phyloP scores from a whole-genome alignment of 2,113 vertebrate genomes.

The Corythaixoides concolor region DNA sequence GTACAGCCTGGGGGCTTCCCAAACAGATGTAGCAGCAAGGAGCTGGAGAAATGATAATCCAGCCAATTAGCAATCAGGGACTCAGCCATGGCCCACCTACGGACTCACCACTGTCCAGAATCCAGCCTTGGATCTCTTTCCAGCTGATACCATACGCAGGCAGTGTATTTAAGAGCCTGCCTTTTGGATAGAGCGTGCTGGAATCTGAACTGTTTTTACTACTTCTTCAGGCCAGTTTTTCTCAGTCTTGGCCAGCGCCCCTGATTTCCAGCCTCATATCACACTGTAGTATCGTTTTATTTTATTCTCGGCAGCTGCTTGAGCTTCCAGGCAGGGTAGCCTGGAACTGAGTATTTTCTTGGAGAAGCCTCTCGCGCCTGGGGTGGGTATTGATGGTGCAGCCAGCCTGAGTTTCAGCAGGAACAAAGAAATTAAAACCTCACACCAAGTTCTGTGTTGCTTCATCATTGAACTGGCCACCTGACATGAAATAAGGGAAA shows the following conservation, averaged over 20 bases:
- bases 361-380: background rate
- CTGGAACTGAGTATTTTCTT: background rate
- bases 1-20: background rate
- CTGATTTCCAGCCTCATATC: slow-evolving; percentile 3
- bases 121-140: background rate
- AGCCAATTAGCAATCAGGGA: background rate
- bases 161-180: background rate
- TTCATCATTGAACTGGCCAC: background rate
- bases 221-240: slow-evolving; percentile 3
- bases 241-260: background rate
- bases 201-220: background rate
- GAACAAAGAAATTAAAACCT: background rate
- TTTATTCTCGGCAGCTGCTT: slow-evolving; percentile 22
- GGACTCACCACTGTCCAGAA: background rate
- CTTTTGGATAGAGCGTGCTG: background rate
- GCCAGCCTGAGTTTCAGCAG: background rate
- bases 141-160: background rate
- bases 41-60: background rate
- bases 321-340: background rate
- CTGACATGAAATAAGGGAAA: background rate
- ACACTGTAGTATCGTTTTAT: background rate
- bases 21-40: background rate
- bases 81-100: background rate
- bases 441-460: background rate
- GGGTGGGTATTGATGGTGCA: background rate